Percentiles rank a stretch among this genome's conserved stretches.
phyloP scores from a whole-genome alignment of 2,888 invertebrate species.

The Luperina nickerlii region DNA sequence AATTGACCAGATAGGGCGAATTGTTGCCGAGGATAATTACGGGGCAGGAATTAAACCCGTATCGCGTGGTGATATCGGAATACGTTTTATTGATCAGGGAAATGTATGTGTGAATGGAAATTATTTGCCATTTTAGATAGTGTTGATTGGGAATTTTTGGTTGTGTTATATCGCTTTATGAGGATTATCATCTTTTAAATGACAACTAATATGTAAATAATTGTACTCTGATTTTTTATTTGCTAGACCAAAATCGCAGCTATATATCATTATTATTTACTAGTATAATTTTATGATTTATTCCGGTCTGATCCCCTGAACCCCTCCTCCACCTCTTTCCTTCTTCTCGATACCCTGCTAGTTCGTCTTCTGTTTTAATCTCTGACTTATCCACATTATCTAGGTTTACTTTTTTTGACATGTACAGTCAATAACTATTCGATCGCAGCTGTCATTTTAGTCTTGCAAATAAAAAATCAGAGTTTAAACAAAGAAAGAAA shows the following conservation, averaged over 20 bases:
- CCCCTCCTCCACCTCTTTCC: no score
- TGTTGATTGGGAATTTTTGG: neutral
- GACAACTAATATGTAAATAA: neutral
- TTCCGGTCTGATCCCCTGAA: no score
- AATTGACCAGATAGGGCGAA: slow-evolving; percentile 45
- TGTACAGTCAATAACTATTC: neutral
- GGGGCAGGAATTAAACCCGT: slow-evolving; percentile 34
- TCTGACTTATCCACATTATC: no score
- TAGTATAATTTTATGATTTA: neutral
- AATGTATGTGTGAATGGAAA: slow-evolving; percentile 8
- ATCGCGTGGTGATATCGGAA: slow-evolving; percentile 30
- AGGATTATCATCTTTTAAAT: neutral
- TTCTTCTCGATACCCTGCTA: no score
- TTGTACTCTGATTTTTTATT: neutral
- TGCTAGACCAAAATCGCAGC: neutral
- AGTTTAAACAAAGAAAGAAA: neutral
- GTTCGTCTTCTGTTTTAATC: no score
- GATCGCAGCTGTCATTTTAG: neutral
- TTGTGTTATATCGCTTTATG: neutral
- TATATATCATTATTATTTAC: neutral
- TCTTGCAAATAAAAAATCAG: no score
- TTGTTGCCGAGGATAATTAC: slow-evolving; percentile 51
- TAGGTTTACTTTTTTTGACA: no score
- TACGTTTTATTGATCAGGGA: slow-evolving; percentile 30
- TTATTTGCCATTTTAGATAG: neutral